A percentile compares a stretch with the other conserved stretches of the same genome.
phyloP scores from a whole-genome alignment of 2,797 vertebrate genomes.

The Acrossocheilus wenchowensis region DNA sequence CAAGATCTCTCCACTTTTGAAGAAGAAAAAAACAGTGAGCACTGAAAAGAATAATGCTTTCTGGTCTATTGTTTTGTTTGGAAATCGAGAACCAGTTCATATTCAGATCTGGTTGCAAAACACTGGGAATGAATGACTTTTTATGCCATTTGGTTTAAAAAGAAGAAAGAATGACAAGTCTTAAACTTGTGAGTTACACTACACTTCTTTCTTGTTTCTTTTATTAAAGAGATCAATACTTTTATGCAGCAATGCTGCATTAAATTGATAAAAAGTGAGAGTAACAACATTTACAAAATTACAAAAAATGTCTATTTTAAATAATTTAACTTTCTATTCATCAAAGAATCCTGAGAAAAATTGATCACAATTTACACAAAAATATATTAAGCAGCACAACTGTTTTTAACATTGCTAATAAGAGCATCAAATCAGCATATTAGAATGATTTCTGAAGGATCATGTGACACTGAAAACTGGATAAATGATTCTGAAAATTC shows the following conservation, averaged over 20 bases:
- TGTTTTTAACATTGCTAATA: too few relatives aligned
- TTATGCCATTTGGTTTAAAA: neutral
- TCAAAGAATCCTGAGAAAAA: too few relatives aligned
- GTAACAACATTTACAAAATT: neutral
- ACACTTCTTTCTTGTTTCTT: neutral
- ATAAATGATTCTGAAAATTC: too few relatives aligned
- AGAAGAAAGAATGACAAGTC: neutral
- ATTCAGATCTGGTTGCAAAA: neutral
- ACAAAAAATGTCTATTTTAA: neutral
- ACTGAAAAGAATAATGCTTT: neutral
- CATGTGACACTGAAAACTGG: too few relatives aligned
- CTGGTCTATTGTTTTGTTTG: neutral
- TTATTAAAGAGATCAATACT: neutral
- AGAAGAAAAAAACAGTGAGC: neutral
- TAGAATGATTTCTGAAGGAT: too few relatives aligned
- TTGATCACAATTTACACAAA: too few relatives aligned
- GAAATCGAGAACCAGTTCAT: neutral
- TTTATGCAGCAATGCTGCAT: neutral
- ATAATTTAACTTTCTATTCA: neutral
- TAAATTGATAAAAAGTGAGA: neutral
- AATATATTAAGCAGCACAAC: too few relatives aligned
- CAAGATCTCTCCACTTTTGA: constrained; percentile 21
- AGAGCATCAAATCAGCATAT: too few relatives aligned
- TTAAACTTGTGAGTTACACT: neutral
- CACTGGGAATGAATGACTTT: neutral